Conservation (phyloP, 2,113 vertebrate genomes). For the Salvelinus namaycush region DNA sequence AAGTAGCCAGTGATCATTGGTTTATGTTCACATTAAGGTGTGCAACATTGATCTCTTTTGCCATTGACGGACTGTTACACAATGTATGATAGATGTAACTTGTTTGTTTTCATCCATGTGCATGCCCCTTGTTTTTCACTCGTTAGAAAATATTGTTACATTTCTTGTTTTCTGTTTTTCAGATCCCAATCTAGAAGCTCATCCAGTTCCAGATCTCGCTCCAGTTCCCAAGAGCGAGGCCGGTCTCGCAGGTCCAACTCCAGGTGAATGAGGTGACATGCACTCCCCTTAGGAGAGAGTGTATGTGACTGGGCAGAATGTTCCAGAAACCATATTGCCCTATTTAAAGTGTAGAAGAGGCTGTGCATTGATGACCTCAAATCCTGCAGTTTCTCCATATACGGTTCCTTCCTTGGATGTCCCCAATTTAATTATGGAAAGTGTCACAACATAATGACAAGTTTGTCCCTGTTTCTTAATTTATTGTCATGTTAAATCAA, state of each 20-base stretch:
- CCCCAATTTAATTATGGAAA: too few species aligned
- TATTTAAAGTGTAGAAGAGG: too few species aligned
- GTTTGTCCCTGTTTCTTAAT: neutral
- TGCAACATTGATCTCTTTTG: conserved; percentile 7
- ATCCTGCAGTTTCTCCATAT: neutral
- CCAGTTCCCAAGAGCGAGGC: conserved; percentile 82
- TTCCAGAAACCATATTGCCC: too few species aligned
- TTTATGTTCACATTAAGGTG: too few species aligned
- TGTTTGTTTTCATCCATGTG: too few species aligned
- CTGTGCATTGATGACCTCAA: neutral
- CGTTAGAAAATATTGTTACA: conserved; percentile 66
- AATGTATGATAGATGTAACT: too few species aligned
- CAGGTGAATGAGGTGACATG: conserved; percentile 99
- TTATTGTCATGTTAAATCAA: neutral
- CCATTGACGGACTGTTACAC: too few species aligned
- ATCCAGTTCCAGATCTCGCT: conserved; percentile 94
- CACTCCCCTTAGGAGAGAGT: conserved; percentile 84
- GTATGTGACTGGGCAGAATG: conserved; percentile 56
- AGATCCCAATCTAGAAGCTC: conserved; percentile 96
- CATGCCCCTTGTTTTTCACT: neutral
- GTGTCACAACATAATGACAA: too few species aligned
- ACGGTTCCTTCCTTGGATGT: too few species aligned
- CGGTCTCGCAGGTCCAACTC: conserved; percentile 93
- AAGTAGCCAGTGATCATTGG: too few species aligned
- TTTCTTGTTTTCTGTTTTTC: conserved; percentile 78